phyloP scores from a whole-genome alignment of 2,888 invertebrate species.

The Caenorhabditis macrosperma region DNA sequence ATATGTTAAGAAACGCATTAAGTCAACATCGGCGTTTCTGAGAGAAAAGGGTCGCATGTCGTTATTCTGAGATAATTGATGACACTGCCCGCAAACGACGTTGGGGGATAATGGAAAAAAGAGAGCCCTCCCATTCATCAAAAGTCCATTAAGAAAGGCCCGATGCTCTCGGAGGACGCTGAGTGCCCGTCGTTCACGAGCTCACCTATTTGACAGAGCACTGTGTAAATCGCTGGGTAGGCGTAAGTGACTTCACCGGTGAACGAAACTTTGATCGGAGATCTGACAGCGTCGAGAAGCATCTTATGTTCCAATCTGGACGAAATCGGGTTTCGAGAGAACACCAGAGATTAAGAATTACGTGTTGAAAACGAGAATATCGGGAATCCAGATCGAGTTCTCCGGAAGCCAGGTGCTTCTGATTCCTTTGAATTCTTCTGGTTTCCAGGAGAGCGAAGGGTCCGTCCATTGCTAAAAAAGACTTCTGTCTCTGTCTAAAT shows the following conservation, averaged over 20 bases:
- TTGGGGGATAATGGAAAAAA: constrained; percentile 8
- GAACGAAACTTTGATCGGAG: constrained; percentile 68
- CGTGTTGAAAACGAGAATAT: constrained; percentile 92
- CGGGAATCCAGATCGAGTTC: constrained; percentile 90
- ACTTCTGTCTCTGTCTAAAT: background rate
- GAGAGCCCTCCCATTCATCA: constrained; percentile 36
- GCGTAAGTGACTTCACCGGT: constrained; percentile 71
- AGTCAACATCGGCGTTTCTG: background rate
- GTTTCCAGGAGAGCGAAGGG: constrained; percentile 89
- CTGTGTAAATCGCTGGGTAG: constrained; percentile 73
- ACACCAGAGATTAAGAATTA: constrained; percentile 81
- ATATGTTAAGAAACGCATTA: constrained; percentile 11
- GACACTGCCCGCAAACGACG: constrained; percentile 22
- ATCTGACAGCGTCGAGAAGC: constrained; percentile 69
- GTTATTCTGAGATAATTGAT: constrained; percentile 52
- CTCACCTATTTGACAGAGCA: constrained; percentile 71
- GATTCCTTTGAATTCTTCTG: constrained; percentile 89
- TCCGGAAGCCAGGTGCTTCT: constrained; percentile 89
- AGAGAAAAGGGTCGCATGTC: background rate
- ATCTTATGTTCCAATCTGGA: constrained; percentile 70
- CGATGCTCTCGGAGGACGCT: too few relatives aligned
- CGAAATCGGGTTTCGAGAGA: constrained; percentile 16
- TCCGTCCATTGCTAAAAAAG: constrained; percentile 86
- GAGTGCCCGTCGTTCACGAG: background rate
- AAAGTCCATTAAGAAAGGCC: constrained; percentile 34